phyloP scores from a whole-genome alignment of 2,797 vertebrate species.

The Buceros bicornis region DNA sequence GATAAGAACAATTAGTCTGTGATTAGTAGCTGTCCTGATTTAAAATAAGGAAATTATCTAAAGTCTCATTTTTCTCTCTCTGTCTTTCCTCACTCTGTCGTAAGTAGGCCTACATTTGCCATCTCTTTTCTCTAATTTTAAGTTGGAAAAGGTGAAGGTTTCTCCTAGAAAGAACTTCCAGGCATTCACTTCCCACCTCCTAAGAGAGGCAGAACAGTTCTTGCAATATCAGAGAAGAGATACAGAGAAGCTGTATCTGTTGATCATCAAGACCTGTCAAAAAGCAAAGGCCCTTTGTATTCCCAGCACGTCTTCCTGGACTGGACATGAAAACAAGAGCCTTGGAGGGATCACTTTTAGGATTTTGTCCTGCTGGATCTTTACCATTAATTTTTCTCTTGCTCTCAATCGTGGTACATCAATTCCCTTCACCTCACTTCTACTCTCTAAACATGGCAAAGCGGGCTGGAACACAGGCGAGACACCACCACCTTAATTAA shows the following conservation, averaged over 20 bases:
- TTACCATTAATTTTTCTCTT: not conserved
- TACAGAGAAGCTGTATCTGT: not conserved
- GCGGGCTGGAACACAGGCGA: not conserved
- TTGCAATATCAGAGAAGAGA: not conserved
- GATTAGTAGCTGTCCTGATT: not conserved
- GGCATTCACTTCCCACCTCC: not conserved
- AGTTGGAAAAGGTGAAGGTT: not conserved
- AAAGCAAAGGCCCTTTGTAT: not conserved
- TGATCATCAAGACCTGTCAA: not conserved
- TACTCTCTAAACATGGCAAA: not conserved
- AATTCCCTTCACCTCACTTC: not conserved
- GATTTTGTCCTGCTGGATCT: not conserved
- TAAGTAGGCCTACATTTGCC: not conserved
- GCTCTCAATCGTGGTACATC: rapidly evolving
- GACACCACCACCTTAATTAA: not conserved
- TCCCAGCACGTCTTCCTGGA: not conserved
- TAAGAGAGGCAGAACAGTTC: not conserved
- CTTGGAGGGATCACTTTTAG: not conserved
- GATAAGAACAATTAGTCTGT: not conserved
- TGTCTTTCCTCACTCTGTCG: not conserved
- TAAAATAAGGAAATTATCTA: not conserved
- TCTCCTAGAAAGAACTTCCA: not conserved
- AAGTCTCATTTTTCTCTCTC: not conserved
- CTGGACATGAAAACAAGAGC: not conserved
- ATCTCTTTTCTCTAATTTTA: not conserved